Percentiles rank a stretch among this genome's conserved stretches.
These are phyloP conservation scores for Cephus cinctus DNA, from an alignment of 1,140 invertebrate species.

Conservation along the genomic window DNA sequence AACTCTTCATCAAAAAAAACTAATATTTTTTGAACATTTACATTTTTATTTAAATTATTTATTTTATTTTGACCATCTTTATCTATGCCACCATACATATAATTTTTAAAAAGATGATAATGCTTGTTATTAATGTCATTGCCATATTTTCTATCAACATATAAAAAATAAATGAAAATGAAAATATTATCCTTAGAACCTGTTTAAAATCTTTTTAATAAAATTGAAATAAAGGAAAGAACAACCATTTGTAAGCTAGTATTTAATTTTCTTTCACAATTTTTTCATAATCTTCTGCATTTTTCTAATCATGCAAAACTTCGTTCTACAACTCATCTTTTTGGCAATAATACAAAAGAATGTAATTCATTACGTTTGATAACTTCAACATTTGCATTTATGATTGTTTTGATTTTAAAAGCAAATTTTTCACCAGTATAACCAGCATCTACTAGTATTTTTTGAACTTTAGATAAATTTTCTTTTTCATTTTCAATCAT, in stretches of 20 bases:
- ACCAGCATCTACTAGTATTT: slow-evolving; percentile 21
- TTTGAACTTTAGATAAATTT: slow-evolving; percentile 18
- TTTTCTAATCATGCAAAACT: slow-evolving; percentile 16
- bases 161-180: no score
- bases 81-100: no score
- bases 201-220: slow-evolving; percentile 13
- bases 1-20: no score
- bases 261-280: no score
- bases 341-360: slow-evolving; percentile 10
- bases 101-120: no score
- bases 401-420: slow-evolving; percentile 15
- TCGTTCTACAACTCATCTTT: slow-evolving; percentile 10
- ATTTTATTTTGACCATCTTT: no score
- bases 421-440: no score
- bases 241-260: slow-evolving; percentile 15
- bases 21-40: no score
- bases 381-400: slow-evolving; percentile 20
- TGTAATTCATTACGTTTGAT: slow-evolving; percentile 20
- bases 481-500: slow-evolving; percentile 17
- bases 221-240: slow-evolving; percentile 13
- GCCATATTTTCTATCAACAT: no score
- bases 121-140: no score
- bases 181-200: no score
- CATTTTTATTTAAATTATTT: no score
- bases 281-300: slow-evolving; percentile 17